Percentiles rank a stretch among this genome's conserved stretches.
phyloP scores from a whole-genome alignment of 23 tunicate species.

The Oikopleura dioica region DNA sequence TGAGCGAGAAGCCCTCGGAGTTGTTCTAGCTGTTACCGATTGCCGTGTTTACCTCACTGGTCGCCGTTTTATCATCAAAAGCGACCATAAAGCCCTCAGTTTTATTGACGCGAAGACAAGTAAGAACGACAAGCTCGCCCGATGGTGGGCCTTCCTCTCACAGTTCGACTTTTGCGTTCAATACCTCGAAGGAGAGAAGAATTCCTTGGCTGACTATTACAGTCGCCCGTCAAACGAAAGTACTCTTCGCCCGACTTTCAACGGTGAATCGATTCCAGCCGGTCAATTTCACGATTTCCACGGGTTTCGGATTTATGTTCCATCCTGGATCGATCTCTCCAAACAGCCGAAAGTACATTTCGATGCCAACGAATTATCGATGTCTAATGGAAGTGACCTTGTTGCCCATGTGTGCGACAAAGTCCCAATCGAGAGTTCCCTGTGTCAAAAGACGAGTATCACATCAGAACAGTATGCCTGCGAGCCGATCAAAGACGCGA shows the following conservation, averaged over 20 bases:
- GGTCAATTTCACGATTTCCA: not conserved
- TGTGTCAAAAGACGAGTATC: too few species aligned
- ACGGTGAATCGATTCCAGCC: not conserved
- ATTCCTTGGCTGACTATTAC: not conserved
- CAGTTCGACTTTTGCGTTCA: not conserved
- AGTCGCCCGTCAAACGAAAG: not conserved
- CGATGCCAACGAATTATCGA: too few species aligned
- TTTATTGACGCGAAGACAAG: not conserved
- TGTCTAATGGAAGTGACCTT: too few species aligned
- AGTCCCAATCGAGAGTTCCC: too few species aligned
- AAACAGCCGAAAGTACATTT: too few species aligned
- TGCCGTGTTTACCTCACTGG: not conserved
- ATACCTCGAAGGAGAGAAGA: not conserved
- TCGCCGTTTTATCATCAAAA: not conserved
- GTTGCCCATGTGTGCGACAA: too few species aligned
- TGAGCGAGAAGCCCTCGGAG: not conserved
- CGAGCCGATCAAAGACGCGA: too few species aligned
- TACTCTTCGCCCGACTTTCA: too few species aligned
- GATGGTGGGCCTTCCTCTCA: not conserved
- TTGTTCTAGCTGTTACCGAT: not conserved
- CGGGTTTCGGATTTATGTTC: not conserved
- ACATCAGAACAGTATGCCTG: too few species aligned
- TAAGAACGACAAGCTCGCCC: not conserved
- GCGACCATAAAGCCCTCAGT: not conserved
- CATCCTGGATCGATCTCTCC: too few species aligned